phyloP scores from a whole-genome alignment of 2,113 vertebrate genomes.

The Scomber colias region DNA sequence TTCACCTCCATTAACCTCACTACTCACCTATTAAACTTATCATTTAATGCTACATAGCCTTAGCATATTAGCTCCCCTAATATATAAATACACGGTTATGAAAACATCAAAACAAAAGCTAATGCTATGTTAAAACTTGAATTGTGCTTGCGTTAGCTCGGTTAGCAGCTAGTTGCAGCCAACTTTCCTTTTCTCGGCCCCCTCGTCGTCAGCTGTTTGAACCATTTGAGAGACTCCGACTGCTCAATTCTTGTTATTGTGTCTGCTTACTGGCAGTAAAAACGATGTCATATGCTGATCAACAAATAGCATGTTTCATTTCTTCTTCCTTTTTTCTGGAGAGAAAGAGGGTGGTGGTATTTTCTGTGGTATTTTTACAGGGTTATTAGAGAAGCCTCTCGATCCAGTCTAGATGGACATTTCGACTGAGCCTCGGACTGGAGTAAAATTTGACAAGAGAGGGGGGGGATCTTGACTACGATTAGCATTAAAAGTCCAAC shows the following conservation, averaged over 20 bases:
- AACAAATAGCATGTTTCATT: background rate
- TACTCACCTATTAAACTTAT: too few relatives aligned
- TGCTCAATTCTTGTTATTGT: background rate
- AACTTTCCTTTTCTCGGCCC: constrained; percentile 68
- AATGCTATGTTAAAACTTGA: constrained; percentile 4
- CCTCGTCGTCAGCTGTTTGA: constrained; percentile 51
- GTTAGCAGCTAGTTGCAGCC: constrained; percentile 48
- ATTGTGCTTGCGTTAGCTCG: constrained; percentile 49
- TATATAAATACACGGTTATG: background rate
- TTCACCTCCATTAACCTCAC: background rate
- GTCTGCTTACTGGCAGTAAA: background rate
- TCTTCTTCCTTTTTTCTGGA: background rate
- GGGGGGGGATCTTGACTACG: background rate
- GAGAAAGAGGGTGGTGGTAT: background rate
- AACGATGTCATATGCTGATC: background rate
- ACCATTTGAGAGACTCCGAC: constrained; percentile 15
- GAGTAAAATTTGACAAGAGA: constrained; percentile 8
- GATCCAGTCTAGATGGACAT: constrained; percentile 50
- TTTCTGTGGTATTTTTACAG: background rate
- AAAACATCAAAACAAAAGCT: background rate
- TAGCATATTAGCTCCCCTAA: constrained; percentile 6
- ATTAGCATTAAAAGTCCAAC: background rate
- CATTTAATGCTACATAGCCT: background rate
- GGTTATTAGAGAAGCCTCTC: constrained; percentile 3
- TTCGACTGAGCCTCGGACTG: constrained; percentile 41